These are phyloP conservation scores for Caretta caretta DNA, from an alignment of 2,113 vertebrate species.

Conservation along the genomic window DNA sequence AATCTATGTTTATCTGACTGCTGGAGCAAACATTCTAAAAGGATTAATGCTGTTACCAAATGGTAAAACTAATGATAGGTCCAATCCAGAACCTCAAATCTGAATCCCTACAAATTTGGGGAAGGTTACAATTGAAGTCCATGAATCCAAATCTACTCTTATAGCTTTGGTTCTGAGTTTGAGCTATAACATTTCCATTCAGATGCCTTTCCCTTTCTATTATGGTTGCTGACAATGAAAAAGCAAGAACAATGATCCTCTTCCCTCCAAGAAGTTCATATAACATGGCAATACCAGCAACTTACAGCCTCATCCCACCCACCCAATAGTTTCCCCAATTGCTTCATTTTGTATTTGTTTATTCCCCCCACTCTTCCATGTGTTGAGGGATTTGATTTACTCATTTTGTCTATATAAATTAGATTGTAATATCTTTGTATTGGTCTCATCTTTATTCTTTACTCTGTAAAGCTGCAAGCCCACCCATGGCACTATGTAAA, in stretches of 20 bases:
- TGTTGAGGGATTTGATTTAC: background rate
- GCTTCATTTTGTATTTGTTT: background rate
- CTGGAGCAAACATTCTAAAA: background rate
- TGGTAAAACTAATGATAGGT: background rate
- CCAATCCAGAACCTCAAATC: background rate
- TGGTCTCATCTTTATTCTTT: slow-evolving; percentile 2
- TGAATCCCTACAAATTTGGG: background rate
- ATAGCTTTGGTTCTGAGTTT: background rate
- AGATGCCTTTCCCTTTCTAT: background rate
- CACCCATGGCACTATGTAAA: background rate
- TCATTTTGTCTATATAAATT: background rate
- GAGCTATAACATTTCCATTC: background rate
- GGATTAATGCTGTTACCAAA: slow-evolving; percentile 6
- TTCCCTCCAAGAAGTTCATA: background rate
- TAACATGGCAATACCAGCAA: background rate
- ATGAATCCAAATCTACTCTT: background rate
- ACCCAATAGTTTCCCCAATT: background rate
- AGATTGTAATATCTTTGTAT: background rate
- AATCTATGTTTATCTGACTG: background rate
- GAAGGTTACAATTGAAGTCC: background rate
- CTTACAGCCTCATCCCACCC: background rate
- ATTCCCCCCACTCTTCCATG: fast-evolving
- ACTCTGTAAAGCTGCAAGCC: background rate
- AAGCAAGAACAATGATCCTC: background rate
- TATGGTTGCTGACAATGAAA: background rate